These are phyloP conservation scores for Oscheius sp. DNA, from an alignment of 1,140 invertebrate species.

Conservation along the genomic window DNA sequence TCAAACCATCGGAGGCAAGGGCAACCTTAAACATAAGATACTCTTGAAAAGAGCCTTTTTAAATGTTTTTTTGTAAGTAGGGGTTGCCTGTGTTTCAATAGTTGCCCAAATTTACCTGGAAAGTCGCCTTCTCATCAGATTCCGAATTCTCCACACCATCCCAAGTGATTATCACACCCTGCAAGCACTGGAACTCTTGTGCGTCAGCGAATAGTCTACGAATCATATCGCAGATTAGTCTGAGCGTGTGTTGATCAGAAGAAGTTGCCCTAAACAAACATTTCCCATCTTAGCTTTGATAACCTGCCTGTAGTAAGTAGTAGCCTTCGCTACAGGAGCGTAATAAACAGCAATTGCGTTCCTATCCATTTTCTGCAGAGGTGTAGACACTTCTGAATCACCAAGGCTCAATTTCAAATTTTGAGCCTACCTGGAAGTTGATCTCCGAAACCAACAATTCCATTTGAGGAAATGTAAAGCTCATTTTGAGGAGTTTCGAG, in stretches of 20 bases:
- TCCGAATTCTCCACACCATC: slow-evolving; percentile 17
- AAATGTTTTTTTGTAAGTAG: background rate
- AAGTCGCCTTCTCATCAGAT: slow-evolving; percentile 22
- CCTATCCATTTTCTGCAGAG: slow-evolving; percentile 1
- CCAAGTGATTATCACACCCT: slow-evolving; percentile 37
- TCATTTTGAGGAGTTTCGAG: slow-evolving; percentile 19
- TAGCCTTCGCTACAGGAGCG: slow-evolving; percentile 4
- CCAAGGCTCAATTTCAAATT: slow-evolving; percentile 3
- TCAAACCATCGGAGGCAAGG: slow-evolving; percentile 27
- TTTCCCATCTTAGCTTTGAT: background rate
- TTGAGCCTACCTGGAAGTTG: slow-evolving; percentile 26
- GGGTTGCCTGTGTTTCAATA: background rate
- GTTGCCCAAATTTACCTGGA: slow-evolving; percentile 11
- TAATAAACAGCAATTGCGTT: slow-evolving; percentile 26
- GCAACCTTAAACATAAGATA: slow-evolving; percentile 17
- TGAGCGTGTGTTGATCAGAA: slow-evolving; percentile 18
- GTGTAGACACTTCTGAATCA: background rate
- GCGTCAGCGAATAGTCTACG: slow-evolving; percentile 21
- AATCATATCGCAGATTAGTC: slow-evolving; percentile 16
- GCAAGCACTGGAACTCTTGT: slow-evolving; percentile 20
- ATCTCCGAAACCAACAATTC: slow-evolving; percentile 32
- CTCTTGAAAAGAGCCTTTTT: background rate
- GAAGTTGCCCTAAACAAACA: slow-evolving; percentile 20
- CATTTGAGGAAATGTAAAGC: slow-evolving; percentile 31
- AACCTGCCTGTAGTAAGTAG: background rate